Evolutionary conservation across 2,797 vertebrate species (phyloP).

Genomic region (Sebastes minor): DNA sequence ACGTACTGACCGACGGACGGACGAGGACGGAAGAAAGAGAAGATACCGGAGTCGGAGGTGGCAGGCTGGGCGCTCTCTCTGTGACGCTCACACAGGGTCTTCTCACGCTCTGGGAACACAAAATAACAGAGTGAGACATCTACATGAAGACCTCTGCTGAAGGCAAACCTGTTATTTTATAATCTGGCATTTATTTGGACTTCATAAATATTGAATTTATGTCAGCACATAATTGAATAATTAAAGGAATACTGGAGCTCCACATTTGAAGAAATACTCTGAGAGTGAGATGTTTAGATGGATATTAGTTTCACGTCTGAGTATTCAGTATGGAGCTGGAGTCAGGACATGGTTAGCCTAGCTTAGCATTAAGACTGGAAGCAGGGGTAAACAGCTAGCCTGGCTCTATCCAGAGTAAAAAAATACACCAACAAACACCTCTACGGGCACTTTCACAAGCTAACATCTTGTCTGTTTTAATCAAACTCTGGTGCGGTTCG

Average conservation of each 20-base stretch:
- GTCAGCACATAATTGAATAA: neutral
- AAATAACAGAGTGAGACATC: neutral
- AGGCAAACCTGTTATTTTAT: neutral
- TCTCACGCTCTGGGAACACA: slow-evolving; percentile 70
- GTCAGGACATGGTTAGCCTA: neutral
- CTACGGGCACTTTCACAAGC: too few relatives aligned
- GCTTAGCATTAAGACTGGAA: neutral
- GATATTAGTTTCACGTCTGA: too few relatives aligned
- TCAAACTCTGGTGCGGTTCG: too few relatives aligned
- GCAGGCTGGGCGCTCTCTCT: slow-evolving; percentile 71
- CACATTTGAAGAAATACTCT: neutral
- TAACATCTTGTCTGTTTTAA: too few relatives aligned
- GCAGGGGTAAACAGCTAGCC: too few relatives aligned
- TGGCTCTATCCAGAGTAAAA: too few relatives aligned
- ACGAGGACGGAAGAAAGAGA: slow-evolving; percentile 57
- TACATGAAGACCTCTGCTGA: neutral
- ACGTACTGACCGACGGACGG: slow-evolving; percentile 74
- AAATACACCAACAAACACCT: too few relatives aligned
- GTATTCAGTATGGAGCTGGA: too few relatives aligned
- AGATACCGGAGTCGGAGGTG: neutral
- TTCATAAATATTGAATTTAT: neutral
- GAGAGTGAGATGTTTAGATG: neutral
- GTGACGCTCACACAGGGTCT: slow-evolving; percentile 85
- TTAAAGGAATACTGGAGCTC: neutral
- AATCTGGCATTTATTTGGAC: neutral